Conservation (phyloP, 1,140 invertebrate species). For the Brachionus plicatilis region DNA sequence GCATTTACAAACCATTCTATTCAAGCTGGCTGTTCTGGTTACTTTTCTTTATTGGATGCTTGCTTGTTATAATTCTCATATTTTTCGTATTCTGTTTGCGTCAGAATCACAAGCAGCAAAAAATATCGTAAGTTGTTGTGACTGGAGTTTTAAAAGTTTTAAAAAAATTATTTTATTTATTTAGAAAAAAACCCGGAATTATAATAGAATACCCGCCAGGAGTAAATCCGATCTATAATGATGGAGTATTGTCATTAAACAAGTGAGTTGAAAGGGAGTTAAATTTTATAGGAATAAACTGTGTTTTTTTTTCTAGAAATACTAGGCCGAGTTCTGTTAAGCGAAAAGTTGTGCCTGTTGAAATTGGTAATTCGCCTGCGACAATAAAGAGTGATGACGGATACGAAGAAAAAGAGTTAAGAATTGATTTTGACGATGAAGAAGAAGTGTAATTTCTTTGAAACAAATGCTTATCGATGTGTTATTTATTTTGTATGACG, state of each 20-base stretch:
- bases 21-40: conserved; percentile 34
- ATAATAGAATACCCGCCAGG: conserved; percentile 38
- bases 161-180: neutral
- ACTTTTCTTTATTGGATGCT: neutral
- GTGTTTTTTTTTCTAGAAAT: neutral
- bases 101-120: conserved; percentile 15
- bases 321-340: neutral
- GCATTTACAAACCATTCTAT: conserved; percentile 20
- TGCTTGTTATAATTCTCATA: neutral
- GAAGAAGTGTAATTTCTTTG: neutral
- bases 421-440: conserved; percentile 19
- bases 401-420: conserved; percentile 26
- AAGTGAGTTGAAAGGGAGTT: neutral
- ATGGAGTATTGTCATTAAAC: conserved; percentile 19
- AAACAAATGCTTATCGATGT: neutral
- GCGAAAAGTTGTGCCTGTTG: neutral
- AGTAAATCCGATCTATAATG: conserved; percentile 32
- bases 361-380: neutral
- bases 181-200: conserved; percentile 26
- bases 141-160: neutral
- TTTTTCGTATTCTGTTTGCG: conserved; percentile 5
- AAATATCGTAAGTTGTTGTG: neutral
- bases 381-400: neutral
- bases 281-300: neutral
- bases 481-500: neutral